Evolutionary conservation across 2,797 vertebrate species (phyloP).

Genomic region (Phataginus tricuspis): DNA sequence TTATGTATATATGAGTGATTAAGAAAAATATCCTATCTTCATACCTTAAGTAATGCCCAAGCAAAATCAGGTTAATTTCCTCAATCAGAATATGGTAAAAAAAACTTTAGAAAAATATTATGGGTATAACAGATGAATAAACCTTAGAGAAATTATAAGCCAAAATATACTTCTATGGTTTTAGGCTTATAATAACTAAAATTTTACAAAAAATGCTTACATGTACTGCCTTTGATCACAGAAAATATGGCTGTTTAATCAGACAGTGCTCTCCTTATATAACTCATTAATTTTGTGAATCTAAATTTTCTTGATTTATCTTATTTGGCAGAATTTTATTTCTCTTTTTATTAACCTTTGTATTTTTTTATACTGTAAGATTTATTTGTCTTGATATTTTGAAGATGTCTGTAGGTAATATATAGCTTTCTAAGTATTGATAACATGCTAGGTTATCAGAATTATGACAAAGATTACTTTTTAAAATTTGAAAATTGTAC

Average conservation of each 20-base stretch:
- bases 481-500: background rate
- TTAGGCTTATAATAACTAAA: background rate
- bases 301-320: background rate
- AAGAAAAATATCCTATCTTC: background rate
- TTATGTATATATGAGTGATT: background rate
- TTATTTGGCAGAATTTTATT: slow-evolving; percentile 17
- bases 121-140: background rate
- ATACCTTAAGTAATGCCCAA: background rate
- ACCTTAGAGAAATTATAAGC: background rate
- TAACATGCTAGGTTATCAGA: background rate
- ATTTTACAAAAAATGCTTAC: background rate
- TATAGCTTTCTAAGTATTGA: background rate
- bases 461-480: slow-evolving; percentile 7
- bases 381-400: slow-evolving; percentile 40
- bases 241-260: slow-evolving; percentile 3
- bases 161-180: background rate
- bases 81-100: background rate
- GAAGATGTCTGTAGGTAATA: background rate
- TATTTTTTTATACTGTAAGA: background rate
- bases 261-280: background rate
- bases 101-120: background rate
- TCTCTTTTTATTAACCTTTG: background rate
- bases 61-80: slow-evolving; percentile 37
- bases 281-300: background rate
- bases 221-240: background rate